Base-by-base conservation (phyloP, 2,113 vertebrate genomes). In the Oenanthe oenanthe region DNA sequence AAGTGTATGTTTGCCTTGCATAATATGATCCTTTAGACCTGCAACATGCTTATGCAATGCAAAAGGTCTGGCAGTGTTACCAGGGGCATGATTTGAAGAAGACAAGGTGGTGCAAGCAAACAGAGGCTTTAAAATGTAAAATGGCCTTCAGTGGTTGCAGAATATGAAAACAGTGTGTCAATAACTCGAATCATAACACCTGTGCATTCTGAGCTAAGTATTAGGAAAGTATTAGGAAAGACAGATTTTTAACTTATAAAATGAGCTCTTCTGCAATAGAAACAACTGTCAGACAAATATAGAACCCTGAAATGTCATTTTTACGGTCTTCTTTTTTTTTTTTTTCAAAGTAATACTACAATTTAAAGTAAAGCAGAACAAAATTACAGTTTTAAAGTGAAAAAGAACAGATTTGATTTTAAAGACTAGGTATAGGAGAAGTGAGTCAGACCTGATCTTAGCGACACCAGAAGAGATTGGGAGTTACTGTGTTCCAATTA, bases 211-310 rank as follows among this genome's bases (percentile, higher is more conserved):
- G 82, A 75, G 38, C 20, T 57, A 71, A 40, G 24, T 73, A 51
- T 70, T 83, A 77, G 40, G n/a, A 92, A 93, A 81, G 86, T 65
- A 57, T 65, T 81, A 70, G 31, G 36, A 90, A 93, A 88, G 78
- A 65, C 45, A 92, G 72, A 47, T 93, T 93, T 93, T 86, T 57
- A 90, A 80, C 60, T 85, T 80, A 74, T 10, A 83, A 95, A 96
- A 90, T 86, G 82, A 96, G 78, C 63, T 63, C 85, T 95, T 88
- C 63, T 80, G 78, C 78, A 88, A 92, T 63, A 88, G 92, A 92
- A 96, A 93, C 71, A 95, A 89, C 76, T 93, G 90, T 95, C 92
- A 97, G 96, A 95, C 88, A 96, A 97, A 96, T 96, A 93, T 96
- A 96, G 95, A 96, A 97, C 8, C 31, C 60, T 86, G 88, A 92